Evolutionary conservation across 1,140 invertebrate species (phyloP), one percentile per base, ranked within the genome.

Genomic region (Drosophila kurseongensis): DNA sequence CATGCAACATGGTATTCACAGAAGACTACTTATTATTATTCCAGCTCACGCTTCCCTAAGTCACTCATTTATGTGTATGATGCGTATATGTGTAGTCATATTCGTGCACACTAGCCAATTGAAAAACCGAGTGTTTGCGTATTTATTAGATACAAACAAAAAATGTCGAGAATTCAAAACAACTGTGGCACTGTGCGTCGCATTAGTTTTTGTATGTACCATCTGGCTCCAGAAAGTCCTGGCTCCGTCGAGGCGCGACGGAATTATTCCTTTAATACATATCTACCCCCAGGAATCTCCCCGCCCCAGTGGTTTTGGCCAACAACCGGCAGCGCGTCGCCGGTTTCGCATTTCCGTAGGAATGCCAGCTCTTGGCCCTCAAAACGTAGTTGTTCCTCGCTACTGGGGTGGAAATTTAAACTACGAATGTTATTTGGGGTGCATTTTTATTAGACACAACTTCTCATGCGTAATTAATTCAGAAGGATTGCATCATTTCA

Each of bases 201-300:
- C 57, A 65, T 35, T 65, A 65, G 56, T 36, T 65, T 41, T n/a
- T 16, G 16, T 52, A 42, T 50, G 18, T 60, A 58, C 54, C 65
- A 48, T 44, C 63, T 54, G 79, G 68, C 84, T 65, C 83, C 83
- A 79, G 59, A 48, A 51, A 35, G 83, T 83, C 79, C 76, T 67
- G 84, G 75, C 84, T 72, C 83, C 84, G 62, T 41, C 63, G 67
- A 56, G 83, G 68, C 83, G 83, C 45, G 80, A 80, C 84, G 52
- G 57, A 47, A 56, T 66, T 73, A 80, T 69, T 68, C 48, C 76
- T 72, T 69, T 16, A 42, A 41, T 41, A 51, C 73, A 72, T 58
- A 61, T 66, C 56, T 63, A 51, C 63, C 63, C 62, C 58, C 36
- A 52, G 35, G 44, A 40, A 61, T 42, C 60, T 47, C 50, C 50